A percentile compares a stretch with the other conserved stretches of the same genome.
Evolutionary conservation across 2,888 invertebrate species (phyloP).

Genomic region (Rotaria sp.): DNA sequence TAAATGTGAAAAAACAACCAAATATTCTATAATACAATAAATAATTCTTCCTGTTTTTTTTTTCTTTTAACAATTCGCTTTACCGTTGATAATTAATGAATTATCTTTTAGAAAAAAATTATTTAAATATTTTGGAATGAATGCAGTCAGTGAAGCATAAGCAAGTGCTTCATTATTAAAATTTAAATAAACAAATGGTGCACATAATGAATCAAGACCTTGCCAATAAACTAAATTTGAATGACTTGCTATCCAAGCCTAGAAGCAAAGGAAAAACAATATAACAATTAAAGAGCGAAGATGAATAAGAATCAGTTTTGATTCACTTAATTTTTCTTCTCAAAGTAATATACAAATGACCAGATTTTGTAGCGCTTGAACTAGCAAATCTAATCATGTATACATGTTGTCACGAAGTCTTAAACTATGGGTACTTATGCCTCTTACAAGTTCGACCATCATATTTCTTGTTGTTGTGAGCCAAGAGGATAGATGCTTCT

Average conservation of each 20-base stretch:
- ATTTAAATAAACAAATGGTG: constrained; percentile 89
- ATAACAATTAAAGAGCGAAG: too few species aligned
- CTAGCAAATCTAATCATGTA: too few species aligned
- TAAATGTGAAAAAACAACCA: constrained; percentile 89
- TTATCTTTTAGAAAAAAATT: constrained; percentile 96
- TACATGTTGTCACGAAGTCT: too few species aligned
- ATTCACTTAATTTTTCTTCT: too few species aligned
- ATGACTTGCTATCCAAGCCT: constrained; percentile 90
- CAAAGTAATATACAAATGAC: too few species aligned
- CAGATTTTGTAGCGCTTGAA: too few species aligned
- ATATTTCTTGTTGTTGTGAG: too few species aligned
- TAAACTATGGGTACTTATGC: too few species aligned
- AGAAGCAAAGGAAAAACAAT: neutral
- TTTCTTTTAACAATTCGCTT: constrained; percentile 28
- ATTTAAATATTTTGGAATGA: constrained; percentile 89
- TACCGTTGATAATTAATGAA: constrained; percentile 78
- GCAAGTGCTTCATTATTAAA: constrained; percentile 94
- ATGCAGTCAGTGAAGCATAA: constrained; percentile 83
- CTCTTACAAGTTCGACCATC: too few species aligned
- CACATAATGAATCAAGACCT: constrained; percentile 90
- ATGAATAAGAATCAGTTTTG: too few species aligned
- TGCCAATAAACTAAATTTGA: constrained; percentile 98
- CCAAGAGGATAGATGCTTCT: too few species aligned
- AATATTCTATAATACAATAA: constrained; percentile 65
- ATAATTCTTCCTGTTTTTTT: neutral